These are phyloP conservation scores for Lepidochrysops patricia DNA, from an alignment of 2,888 invertebrate genomes.

Conservation along the genomic window DNA sequence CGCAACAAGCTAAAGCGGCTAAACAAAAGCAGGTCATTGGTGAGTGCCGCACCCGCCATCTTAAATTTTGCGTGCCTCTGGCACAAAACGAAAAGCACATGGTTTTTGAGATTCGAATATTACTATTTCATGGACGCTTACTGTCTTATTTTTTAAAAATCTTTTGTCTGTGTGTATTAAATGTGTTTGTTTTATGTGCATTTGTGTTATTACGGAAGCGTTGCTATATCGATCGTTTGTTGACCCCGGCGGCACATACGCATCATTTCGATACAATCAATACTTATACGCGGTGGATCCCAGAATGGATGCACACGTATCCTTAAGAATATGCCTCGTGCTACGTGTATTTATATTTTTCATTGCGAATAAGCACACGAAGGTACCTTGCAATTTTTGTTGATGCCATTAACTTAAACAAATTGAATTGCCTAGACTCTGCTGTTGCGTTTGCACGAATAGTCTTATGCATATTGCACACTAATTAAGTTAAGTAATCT, in stretches of 20 bases:
- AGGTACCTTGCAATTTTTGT: neutral
- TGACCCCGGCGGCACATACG: constrained; percentile 37
- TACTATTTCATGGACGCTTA: neutral
- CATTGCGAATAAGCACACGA: neutral
- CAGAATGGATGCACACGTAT: constrained; percentile 13
- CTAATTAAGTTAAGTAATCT: neutral
- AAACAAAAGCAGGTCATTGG: constrained; percentile 93
- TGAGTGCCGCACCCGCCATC: constrained; percentile 75
- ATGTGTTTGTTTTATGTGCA: neutral
- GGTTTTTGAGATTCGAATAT: constrained; percentile 27
- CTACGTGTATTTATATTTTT: neutral
- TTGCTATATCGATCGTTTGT: constrained; percentile 46
- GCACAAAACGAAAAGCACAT: constrained; percentile 59
- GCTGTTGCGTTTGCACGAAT: neutral
- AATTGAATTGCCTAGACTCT: neutral
- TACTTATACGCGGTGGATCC: constrained; percentile 28
- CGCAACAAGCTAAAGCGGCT: constrained; percentile 77
- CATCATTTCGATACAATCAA: constrained; percentile 40
- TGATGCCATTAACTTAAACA: neutral
- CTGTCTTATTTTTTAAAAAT: neutral
- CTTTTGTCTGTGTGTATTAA: neutral
- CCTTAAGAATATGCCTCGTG: neutral
- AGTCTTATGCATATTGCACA: neutral
- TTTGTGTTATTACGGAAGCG: constrained; percentile 17
- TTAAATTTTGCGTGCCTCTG: constrained; percentile 55